Conservation (phyloP, 2,888 invertebrate species). For the Scaptomyza polygonia region DNA sequence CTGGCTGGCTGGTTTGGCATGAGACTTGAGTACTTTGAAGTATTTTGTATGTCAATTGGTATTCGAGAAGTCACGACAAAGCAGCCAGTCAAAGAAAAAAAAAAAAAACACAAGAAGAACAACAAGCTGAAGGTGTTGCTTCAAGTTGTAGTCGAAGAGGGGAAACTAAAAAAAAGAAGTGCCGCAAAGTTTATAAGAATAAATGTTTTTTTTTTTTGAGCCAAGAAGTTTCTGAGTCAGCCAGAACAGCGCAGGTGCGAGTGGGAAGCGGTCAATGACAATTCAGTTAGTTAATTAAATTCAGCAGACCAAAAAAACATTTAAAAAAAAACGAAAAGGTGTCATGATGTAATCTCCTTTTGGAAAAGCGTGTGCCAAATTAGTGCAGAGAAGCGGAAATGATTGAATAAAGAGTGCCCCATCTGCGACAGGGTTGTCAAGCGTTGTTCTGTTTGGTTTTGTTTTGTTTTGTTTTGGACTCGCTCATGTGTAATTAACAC, state of each 20-base stretch:
- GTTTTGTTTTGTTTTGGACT: slow-evolving; percentile 5
- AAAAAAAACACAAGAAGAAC: slow-evolving; percentile 5
- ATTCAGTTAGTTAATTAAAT: slow-evolving; percentile 59
- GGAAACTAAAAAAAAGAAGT: slow-evolving; percentile 17
- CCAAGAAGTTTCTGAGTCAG: slow-evolving; percentile 47
- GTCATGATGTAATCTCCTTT: slow-evolving; percentile 48
- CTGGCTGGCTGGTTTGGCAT: too few relatives aligned
- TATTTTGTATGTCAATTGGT: slow-evolving; percentile 79
- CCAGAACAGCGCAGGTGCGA: neutral
- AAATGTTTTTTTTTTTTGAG: slow-evolving; percentile 23
- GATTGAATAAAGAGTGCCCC: neutral
- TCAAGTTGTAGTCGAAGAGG: slow-evolving; percentile 16
- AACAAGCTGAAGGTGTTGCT: slow-evolving; percentile 22
- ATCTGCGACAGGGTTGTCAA: slow-evolving; percentile 9
- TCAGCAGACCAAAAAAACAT: slow-evolving; percentile 28
- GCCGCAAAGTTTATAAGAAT: slow-evolving; percentile 50
- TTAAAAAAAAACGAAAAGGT: slow-evolving; percentile 37
- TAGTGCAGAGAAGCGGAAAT: slow-evolving; percentile 28
- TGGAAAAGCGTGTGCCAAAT: slow-evolving; percentile 22
- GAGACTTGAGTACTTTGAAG: slow-evolving; percentile 52
- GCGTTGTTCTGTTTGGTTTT: slow-evolving; percentile 4
- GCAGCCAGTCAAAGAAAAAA: slow-evolving; percentile 11
- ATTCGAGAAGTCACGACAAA: slow-evolving; percentile 73
- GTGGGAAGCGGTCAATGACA: slow-evolving; percentile 17
- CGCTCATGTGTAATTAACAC: slow-evolving; percentile 39